Percentiles rank a stretch among this genome's conserved stretches.
Conservation (phyloP, 2,797 vertebrate species). For the Tinamus major region DNA sequence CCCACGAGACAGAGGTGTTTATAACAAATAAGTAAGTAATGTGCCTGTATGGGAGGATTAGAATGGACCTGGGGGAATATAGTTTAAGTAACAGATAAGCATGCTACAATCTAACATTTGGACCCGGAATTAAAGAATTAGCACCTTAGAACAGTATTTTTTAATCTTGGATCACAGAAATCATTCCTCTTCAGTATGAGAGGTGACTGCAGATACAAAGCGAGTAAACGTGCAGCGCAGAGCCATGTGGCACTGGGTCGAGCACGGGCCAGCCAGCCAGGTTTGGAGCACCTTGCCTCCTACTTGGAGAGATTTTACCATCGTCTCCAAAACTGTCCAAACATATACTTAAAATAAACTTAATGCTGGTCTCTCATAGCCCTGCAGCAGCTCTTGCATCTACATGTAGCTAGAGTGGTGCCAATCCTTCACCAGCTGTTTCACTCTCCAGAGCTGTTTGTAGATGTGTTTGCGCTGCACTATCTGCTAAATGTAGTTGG, state of each 20-base stretch:
- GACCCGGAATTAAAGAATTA: background rate
- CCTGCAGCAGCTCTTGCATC: background rate
- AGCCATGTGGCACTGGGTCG: background rate
- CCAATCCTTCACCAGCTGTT: background rate
- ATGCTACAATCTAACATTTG: background rate
- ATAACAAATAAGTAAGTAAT: background rate
- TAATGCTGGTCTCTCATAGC: background rate
- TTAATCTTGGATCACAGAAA: background rate
- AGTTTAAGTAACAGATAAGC: background rate
- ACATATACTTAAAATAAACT: background rate
- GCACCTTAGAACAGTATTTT: background rate
- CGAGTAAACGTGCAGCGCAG: fast-evolving
- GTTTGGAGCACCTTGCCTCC: background rate
- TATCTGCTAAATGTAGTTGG: background rate
- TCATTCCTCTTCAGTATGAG: background rate
- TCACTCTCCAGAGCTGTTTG: background rate
- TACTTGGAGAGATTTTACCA: background rate
- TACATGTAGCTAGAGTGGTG: background rate
- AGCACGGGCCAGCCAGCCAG: background rate
- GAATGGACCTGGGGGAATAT: background rate
- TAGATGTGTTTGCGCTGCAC: background rate
- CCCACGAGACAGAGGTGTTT: background rate
- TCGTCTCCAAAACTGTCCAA: background rate
- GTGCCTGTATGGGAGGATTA: background rate
- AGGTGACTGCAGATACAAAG: fast-evolving